phyloP scores from a whole-genome alignment of 2,888 invertebrate genomes.

The Drosophila paranaensis region DNA sequence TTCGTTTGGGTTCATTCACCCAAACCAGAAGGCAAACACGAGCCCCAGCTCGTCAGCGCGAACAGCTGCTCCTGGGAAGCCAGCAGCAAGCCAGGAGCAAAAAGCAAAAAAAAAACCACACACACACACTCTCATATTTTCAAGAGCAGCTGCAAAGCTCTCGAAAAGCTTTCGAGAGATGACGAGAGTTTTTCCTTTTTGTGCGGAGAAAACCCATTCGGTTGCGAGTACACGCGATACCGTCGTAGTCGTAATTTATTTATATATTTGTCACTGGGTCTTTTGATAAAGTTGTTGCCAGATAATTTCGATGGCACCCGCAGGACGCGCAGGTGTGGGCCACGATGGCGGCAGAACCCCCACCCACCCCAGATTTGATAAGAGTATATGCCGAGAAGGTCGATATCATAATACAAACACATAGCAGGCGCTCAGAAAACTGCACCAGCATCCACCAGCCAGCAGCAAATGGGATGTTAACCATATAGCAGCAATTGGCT shows the following conservation, averaged over 20 bases:
- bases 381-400: constrained; percentile 61
- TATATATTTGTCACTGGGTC: constrained; percentile 68
- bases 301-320: constrained; percentile 65
- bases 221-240: constrained; percentile 20
- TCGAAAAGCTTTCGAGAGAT: constrained; percentile 36
- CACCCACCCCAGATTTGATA: constrained; percentile 52
- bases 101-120: constrained; percentile 1
- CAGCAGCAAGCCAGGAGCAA: constrained; percentile 12
- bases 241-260: constrained; percentile 67
- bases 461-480: constrained; percentile 44
- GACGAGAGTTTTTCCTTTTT: constrained; percentile 14
- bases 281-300: constrained; percentile 76
- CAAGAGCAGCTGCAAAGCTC: constrained; percentile 65
- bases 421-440: constrained; percentile 71
- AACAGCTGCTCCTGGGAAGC: constrained; percentile 71
- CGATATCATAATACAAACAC: constrained; percentile 81
- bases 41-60: constrained; percentile 23
- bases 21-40: constrained; percentile 42
- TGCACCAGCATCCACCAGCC: constrained; percentile 39
- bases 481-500: constrained; percentile 19
- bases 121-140: constrained; percentile 16
- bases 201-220: constrained; percentile 39
- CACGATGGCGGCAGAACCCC: too few species aligned
- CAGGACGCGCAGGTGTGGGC: constrained; percentile 35
- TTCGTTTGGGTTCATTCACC: constrained; percentile 68